Conservation (phyloP, 2,113 vertebrate genomes). For the Pedionomus torquatus region DNA sequence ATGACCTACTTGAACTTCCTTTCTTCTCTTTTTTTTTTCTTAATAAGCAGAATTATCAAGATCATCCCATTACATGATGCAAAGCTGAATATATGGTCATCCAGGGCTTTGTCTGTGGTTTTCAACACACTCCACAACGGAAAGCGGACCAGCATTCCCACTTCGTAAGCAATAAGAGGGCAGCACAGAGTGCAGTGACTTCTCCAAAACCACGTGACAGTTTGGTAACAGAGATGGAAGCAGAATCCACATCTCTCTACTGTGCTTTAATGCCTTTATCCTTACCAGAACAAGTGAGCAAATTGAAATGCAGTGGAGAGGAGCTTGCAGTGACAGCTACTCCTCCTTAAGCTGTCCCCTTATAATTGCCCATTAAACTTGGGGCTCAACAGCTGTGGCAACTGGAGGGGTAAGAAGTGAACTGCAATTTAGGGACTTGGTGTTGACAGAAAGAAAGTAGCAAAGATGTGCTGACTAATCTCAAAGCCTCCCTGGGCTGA, state of each 20-base stretch:
- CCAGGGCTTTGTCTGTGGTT: background rate
- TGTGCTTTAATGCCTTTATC: background rate
- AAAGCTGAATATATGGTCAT: background rate
- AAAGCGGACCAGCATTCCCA: background rate
- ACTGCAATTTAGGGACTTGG: fast-evolving
- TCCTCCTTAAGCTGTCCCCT: background rate
- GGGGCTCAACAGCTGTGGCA: background rate
- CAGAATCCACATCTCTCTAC: background rate
- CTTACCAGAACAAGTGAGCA: background rate
- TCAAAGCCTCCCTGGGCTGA: background rate
- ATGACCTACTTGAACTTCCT: background rate
- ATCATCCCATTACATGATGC: background rate
- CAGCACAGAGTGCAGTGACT: background rate
- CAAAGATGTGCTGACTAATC: background rate
- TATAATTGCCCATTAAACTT: background rate
- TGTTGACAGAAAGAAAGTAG: background rate
- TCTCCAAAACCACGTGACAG: background rate
- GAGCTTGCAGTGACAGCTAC: background rate
- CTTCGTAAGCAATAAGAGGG: background rate
- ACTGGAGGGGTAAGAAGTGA: background rate
- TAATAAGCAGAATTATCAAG: background rate
- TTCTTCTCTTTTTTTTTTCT: background rate
- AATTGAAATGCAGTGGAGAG: background rate
- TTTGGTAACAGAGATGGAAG: background rate
- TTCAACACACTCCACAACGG: background rate